Base-by-base conservation (phyloP, 2,113 vertebrate species). In the Corythoichthys intestinalis region DNA sequence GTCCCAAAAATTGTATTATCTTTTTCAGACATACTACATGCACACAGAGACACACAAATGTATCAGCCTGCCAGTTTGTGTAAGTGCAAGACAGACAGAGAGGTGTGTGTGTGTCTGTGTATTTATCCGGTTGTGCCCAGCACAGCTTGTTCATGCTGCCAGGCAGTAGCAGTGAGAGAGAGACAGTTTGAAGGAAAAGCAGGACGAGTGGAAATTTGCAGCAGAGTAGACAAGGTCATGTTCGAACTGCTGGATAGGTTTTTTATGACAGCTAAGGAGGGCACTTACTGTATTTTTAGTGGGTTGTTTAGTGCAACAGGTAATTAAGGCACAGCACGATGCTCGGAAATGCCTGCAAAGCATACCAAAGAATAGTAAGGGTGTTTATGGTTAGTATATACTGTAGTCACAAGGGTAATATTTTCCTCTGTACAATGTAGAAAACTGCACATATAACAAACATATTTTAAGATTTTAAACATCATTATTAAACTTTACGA, bases 1-100 rank as follows among this genome's bases (percentile, higher is more conserved):
- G 85, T 89, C 86, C 88, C 85, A 88, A 88, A 89, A 89, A 87
- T 83, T 88, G 82, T 87, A 89, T 89, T 88, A 88, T 89, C 84
- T 88, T 85, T 86, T 78, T 66, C 72, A 81, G 66, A 77, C 74
- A 75, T 76, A 66, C 68, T 50, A 62, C 49, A 38, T 35, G 46
- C 56, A 70, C 62, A 56, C 59, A 73, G 64, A 71, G 56, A 73
- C 74, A 82, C 71, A 69, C 71, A 73, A 71, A 76, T 74, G 80
- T 70, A 79, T 70, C 75, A 79, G 75, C 77, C 80, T 82, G 77
- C 83, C 37, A 67, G 72, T 56, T 57, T n/a, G 58, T 63, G 48
- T 69, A 60, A 69, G 67, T 72, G 9, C 52, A 14, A 74, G 61
- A 46, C 46, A 63, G 61, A 39, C 73, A 58, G 77, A 66, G 74